Evolutionary conservation across 2,888 invertebrate genomes (phyloP).

Genomic region (Scaptomyza parva): DNA sequence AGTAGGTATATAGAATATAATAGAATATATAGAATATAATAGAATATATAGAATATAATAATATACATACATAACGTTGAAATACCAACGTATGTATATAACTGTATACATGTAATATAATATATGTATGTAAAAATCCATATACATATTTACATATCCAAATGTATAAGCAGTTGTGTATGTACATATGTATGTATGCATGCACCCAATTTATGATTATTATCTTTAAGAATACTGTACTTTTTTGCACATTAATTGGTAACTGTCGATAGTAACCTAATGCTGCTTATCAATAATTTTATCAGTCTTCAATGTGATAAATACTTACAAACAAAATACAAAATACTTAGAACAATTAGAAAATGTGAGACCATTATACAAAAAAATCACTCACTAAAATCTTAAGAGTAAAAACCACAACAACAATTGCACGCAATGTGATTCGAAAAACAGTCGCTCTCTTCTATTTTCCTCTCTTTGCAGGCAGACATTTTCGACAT

Average conservation of each 20-base stretch:
- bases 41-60: background rate
- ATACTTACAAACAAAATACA: too few species aligned
- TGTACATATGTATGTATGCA: background rate
- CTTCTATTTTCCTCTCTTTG: conserved; percentile 5
- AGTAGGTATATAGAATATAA: background rate
- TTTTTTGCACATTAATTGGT: background rate
- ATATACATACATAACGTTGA: background rate
- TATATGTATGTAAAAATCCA: too few species aligned
- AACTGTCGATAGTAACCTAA: background rate
- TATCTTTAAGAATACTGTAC: background rate
- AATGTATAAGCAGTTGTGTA: background rate
- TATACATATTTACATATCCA: background rate
- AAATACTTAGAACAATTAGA: background rate
- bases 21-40: background rate
- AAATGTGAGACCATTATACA: background rate
- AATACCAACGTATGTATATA: background rate
- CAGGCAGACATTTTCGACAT: conserved; percentile 56
- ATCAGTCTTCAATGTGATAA: background rate
- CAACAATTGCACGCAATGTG: conserved; percentile 7
- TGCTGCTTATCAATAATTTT: background rate
- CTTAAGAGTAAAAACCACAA: background rate
- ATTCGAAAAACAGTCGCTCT: background rate
- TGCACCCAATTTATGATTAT: background rate
- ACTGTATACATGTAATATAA: too few species aligned
- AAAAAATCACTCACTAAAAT: conserved; percentile 33